Base-by-base conservation (phyloP, 2,797 vertebrate species). In the Coregonus ussuriensis region DNA sequence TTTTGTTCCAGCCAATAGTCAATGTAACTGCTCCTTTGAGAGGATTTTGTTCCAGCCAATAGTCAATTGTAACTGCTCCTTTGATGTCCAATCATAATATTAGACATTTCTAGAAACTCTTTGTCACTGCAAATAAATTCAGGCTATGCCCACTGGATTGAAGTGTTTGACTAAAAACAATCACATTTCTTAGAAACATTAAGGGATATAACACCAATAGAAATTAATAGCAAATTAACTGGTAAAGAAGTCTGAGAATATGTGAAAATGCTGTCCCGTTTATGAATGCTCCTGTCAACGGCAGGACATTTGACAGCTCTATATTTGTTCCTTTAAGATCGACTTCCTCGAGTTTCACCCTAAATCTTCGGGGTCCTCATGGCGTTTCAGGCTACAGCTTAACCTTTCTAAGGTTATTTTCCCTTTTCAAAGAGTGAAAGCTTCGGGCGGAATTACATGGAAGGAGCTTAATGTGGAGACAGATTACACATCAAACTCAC, bases 251-350 rank as follows among this genome's bases (percentile, higher is more conserved):
- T 67, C 29, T 37, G 41, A 77, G 52, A 67, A 66, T 51, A 75
- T 72, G 33, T 69, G 65, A 77, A 53, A 29, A 52, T 47, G 3
- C 9, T 13, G 80, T 81, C 74, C 81, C 77, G 79, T 70, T 76
- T 74, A 77, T 82, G 81, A 81, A 79, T 68, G 77, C 74, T 33
- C 62, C 41, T 77, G 82, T 84, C 82, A 81, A 84, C 79, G 41
- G 75, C 67, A 81, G 79, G 77, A 84, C 65, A 77, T 81, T 69
- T 82, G 80, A 84, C 83, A 80, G 72, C 80, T 84, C 75, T 54
- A 37, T 35, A 9, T 29, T 35, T 68, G 33, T 67, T 67, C 66
- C 31, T 16, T 67, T 79, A 79, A 81, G 79, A 72, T 79, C 77
- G 53, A 79, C 77, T 81, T 84, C 80, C 77, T 81, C 79, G 77